phyloP scores from a whole-genome alignment of 2,888 invertebrate species.

The Trypoxylon attenuatum region DNA sequence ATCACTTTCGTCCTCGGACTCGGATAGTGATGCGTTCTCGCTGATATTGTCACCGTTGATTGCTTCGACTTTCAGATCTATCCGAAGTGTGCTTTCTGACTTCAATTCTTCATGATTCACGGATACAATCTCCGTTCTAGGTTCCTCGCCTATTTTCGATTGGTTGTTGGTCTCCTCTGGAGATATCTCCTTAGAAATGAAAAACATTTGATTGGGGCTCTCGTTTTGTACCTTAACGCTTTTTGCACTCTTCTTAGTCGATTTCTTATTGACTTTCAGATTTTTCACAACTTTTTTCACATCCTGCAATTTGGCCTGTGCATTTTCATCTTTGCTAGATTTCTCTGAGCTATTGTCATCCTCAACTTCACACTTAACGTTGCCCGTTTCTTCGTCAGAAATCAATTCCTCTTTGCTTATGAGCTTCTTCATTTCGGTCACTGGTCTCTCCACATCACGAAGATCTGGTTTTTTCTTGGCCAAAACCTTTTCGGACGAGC shows the following conservation, averaged over 20 bases:
- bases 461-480: constrained; percentile 62
- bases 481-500: constrained; percentile 60
- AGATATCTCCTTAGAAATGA: constrained; percentile 32
- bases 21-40: constrained; percentile 28
- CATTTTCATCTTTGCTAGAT: constrained; percentile 44
- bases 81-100: constrained; percentile 46
- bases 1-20: constrained; percentile 40
- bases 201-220: constrained; percentile 47
- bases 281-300: constrained; percentile 58
- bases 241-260: constrained; percentile 53
- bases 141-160: constrained; percentile 53
- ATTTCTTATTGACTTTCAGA: constrained; percentile 53
- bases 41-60: constrained; percentile 41
- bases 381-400: constrained; percentile 41
- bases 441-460: constrained; percentile 59
- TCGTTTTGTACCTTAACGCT: constrained; percentile 53
- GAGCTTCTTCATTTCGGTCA: constrained; percentile 51
- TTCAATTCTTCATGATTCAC: constrained; percentile 53
- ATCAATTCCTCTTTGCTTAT: constrained; percentile 46
- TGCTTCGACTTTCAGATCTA: constrained; percentile 60
- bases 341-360: constrained; percentile 61
- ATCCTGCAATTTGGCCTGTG: constrained; percentile 48
- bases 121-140: constrained; percentile 37
- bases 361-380: constrained; percentile 66
- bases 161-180: constrained; percentile 60